These are phyloP conservation scores for Sebastes nivosus DNA, from an alignment of 2,797 vertebrate species.

Conservation along the genomic window DNA sequence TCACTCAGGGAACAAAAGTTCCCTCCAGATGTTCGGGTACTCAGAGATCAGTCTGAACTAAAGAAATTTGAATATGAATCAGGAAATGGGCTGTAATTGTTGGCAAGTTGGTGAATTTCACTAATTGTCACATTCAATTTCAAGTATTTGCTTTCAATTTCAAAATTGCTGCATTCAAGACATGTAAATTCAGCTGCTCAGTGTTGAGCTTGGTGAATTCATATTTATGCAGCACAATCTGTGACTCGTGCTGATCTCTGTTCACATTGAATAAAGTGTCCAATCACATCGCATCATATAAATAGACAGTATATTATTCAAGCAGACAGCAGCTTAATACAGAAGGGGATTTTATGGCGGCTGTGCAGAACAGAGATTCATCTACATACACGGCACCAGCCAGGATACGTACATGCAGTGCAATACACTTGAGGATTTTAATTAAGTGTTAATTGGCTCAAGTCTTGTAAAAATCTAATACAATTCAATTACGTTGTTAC, in stretches of 20 bases:
- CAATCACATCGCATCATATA: conserved; percentile 33
- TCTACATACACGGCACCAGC: neutral
- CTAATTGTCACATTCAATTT: conserved; percentile 45
- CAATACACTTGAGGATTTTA: neutral
- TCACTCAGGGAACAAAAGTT: conserved; percentile 61
- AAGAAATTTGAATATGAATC: conserved; percentile 63
- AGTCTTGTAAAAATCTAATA: neutral
- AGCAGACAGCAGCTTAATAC: conserved; percentile 19
- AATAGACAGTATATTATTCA: conserved; percentile 22
- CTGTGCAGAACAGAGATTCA: conserved; percentile 3
- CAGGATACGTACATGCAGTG: neutral
- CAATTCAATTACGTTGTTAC: neutral
- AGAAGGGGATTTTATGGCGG: neutral
- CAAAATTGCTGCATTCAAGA: conserved; percentile 29
- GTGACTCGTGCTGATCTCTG: conserved; percentile 21
- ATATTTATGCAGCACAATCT: conserved; percentile 17
- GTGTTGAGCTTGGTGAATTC: conserved; percentile 22
- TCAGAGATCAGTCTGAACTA: conserved; percentile 33
- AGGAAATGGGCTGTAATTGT: conserved; percentile 33
- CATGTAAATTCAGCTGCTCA: conserved; percentile 5
- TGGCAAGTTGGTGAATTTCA: conserved; percentile 42
- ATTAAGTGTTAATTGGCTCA: neutral
- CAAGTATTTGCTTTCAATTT: conserved; percentile 50
- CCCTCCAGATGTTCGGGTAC: conserved; percentile 67
- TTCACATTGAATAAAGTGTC: conserved; percentile 26